Evolutionary conservation across 2,113 vertebrate genomes (phyloP).

Genomic region (Eretmochelys imbricata): DNA sequence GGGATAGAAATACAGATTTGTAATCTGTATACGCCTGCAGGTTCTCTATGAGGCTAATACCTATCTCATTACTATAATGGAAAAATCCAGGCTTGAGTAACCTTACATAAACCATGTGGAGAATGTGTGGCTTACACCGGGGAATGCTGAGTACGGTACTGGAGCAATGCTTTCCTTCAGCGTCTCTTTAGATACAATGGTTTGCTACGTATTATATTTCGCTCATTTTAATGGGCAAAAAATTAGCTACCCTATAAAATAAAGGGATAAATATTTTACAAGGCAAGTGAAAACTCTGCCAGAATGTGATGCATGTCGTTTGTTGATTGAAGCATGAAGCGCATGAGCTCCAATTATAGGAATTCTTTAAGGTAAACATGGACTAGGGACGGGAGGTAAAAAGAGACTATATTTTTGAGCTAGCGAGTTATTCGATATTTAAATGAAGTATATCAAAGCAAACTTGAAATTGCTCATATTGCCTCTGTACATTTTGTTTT

Average conservation of each 20-base stretch:
- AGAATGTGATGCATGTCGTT: background rate
- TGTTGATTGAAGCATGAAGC: background rate
- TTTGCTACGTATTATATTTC: background rate
- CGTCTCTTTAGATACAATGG: fast-evolving
- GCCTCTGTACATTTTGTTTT: background rate
- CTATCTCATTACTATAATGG: background rate
- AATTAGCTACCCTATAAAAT: background rate
- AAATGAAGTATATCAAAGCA: background rate
- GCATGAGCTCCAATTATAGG: background rate
- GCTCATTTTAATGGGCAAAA: background rate
- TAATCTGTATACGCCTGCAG: background rate
- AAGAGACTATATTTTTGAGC: background rate
- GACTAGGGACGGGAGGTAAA: background rate
- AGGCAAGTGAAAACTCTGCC: background rate
- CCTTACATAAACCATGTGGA: background rate
- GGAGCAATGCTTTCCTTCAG: fast-evolving
- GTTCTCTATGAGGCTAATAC: background rate
- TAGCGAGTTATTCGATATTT: background rate
- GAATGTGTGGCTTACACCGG: background rate
- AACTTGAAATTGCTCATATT: background rate
- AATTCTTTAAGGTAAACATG: background rate
- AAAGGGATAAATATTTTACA: background rate
- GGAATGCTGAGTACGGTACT: fast-evolving
- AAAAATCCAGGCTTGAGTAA: background rate
- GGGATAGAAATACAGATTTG: fast-evolving